phyloP scores from a whole-genome alignment of 1,140 invertebrate genomes.

The Pseudomyrmex concolor region DNA sequence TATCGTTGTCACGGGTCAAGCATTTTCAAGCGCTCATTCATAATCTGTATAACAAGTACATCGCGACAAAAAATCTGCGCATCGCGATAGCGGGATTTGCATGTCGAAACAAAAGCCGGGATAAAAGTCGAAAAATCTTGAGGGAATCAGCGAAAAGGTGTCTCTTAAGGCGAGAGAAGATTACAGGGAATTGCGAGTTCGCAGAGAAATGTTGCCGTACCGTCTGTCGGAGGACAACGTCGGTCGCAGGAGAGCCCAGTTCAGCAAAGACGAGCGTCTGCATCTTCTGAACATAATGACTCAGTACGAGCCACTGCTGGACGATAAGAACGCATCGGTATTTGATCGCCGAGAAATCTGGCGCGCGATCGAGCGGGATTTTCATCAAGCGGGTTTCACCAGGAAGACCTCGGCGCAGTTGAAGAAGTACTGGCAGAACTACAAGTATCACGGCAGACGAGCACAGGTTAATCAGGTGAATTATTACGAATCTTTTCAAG shows the following conservation, averaged over 20 bases:
- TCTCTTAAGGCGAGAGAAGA: too few relatives aligned
- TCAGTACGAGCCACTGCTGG: conserved; percentile 65
- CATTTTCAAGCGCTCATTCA: background rate
- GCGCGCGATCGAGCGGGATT: conserved; percentile 69
- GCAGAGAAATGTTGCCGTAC: conserved; percentile 33
- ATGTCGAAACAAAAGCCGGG: conserved; percentile 53
- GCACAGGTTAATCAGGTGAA: conserved; percentile 38
- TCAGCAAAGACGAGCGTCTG: conserved; percentile 69
- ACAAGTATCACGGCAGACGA: conserved; percentile 72
- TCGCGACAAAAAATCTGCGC: conserved; percentile 42
- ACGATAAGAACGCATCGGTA: conserved; percentile 69
- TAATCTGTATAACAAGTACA: background rate
- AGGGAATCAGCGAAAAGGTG: background rate
- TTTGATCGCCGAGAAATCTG: conserved; percentile 70
- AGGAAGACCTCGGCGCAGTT: conserved; percentile 69
- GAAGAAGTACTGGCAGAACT: conserved; percentile 75
- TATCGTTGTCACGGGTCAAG: conserved; percentile 26
- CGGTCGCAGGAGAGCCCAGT: conserved; percentile 62
- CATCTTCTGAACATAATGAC: conserved; percentile 67
- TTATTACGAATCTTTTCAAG: too few relatives aligned
- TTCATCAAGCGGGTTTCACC: conserved; percentile 64
- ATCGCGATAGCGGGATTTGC: conserved; percentile 40
- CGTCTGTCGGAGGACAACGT: conserved; percentile 28
- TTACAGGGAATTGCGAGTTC: background rate
- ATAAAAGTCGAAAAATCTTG: conserved; percentile 16